Evolutionary conservation across 2,888 invertebrate species (phyloP), one percentile per base, ranked within the genome.

Genomic region (Synanthedon tipuliformis): DNA sequence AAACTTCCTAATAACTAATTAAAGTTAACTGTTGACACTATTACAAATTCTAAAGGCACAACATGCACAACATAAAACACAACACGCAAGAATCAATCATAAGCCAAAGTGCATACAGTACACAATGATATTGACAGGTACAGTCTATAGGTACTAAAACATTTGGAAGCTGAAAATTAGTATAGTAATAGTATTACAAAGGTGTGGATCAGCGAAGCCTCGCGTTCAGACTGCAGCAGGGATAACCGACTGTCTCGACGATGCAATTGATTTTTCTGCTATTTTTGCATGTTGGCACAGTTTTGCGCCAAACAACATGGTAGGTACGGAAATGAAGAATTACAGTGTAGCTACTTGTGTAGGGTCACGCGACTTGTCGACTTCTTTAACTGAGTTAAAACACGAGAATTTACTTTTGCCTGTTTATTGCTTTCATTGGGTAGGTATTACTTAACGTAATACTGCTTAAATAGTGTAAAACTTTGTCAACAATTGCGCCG

Each of bases 191-290:
- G 15, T 45, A 45, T n/a, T 45, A 45, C 45, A 45, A 45, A 65
- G 73, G 69, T 81, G 79, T 73, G 77, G 66, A 68, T 66, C 73
- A 66, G 61, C 56, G 69, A 64, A 73, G 66, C 68, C 63, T 65
- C 75, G 67, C 68, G 65, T 64, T 65, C 65, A 73, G 73, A 82
- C 82, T 81, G 78, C 74, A 65, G 61, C 61, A 68, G 71, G 65
- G 64, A 65, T 69, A 67, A 68, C 68, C 64, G 68, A 66, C 68
- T 69, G 68, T 66, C 69, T 68, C 68, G 69, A 62, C 73, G 63
- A 62, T 68, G 68, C 73, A 77, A 86, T 86, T 83, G 83, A 85
- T 85, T 85, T 82, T 80, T 65, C 69, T 60, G 74, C 77, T 85
- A 85, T 84, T 85, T 82, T 81, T 78, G 78, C 67, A 76, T 75